Evolutionary conservation across 2,113 vertebrate species (phyloP).

Genomic region (Asarcornis scutulata): DNA sequence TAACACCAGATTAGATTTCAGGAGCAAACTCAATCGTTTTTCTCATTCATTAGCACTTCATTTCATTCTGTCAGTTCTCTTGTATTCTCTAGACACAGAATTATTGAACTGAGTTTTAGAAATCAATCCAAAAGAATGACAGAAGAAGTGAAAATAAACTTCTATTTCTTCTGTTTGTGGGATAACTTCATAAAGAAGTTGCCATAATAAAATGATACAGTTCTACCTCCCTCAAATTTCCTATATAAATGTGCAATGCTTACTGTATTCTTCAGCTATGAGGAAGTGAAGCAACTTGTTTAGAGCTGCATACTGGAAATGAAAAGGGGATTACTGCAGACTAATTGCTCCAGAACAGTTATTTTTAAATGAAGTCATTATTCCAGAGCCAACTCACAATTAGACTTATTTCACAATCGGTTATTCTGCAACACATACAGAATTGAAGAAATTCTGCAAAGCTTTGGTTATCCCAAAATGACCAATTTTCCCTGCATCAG

Average conservation of each 20-base stretch:
- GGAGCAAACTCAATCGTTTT: not conserved
- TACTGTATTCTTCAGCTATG: not conserved
- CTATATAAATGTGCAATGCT: not conserved
- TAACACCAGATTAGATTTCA: not conserved
- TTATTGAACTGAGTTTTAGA: not conserved
- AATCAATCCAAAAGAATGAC: not conserved
- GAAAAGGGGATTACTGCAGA: not conserved
- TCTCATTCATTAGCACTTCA: not conserved
- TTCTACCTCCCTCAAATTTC: not conserved
- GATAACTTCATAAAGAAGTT: not conserved
- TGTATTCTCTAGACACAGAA: not conserved
- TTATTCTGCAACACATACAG: not conserved
- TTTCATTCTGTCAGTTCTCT: not conserved
- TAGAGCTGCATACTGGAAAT: not conserved
- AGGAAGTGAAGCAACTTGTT: not conserved
- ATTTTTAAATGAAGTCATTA: not conserved
- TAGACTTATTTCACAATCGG: not conserved
- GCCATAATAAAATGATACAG: not conserved
- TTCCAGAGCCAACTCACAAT: not conserved
- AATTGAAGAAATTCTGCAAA: not conserved
- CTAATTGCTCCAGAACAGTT: constrained; percentile 1
- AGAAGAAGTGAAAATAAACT: not conserved
- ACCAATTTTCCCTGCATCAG: not conserved
- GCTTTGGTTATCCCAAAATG: not conserved
- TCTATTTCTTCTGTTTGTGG: not conserved